A percentile compares a stretch with the other conserved stretches of the same genome.
Evolutionary conservation across 2,888 invertebrate species (phyloP).

Genomic region (Machimus atricapillus): DNA sequence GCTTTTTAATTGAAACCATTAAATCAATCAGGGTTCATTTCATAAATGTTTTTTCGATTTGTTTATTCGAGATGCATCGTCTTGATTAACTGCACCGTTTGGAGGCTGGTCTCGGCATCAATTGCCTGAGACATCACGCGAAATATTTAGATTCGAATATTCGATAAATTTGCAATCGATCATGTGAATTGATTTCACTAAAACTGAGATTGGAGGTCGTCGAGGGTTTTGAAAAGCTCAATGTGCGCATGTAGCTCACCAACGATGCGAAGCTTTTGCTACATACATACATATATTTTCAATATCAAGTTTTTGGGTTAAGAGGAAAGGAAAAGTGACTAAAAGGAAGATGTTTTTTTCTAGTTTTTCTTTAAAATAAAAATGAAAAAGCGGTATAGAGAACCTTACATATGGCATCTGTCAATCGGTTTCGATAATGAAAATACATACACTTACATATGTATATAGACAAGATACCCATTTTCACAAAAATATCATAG

Average conservation of each 20-base stretch:
- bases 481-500: too few relatives aligned
- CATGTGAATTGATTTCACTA: not conserved
- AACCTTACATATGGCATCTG: too few relatives aligned
- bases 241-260: not conserved
- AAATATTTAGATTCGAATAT: not conserved
- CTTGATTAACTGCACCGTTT: not conserved
- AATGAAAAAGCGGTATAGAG: too few relatives aligned
- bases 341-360: too few relatives aligned
- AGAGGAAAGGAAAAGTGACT: too few relatives aligned
- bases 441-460: too few relatives aligned
- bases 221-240: not conserved
- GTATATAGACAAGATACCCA: too few relatives aligned
- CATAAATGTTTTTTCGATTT: not conserved
- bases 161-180: not conserved
- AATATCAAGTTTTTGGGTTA: not conserved
- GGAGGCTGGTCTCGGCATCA: not conserved
- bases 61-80: not conserved
- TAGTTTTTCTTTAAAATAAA: too few relatives aligned
- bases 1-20: conserved; percentile 3
- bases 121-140: not conserved
- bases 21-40: not conserved
- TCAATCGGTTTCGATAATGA: too few relatives aligned
- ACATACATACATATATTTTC: too few relatives aligned
- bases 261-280: not conserved
- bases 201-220: not conserved